Conservation (phyloP, 2,113 vertebrate species). For the Pachycephala philippinensis region DNA sequence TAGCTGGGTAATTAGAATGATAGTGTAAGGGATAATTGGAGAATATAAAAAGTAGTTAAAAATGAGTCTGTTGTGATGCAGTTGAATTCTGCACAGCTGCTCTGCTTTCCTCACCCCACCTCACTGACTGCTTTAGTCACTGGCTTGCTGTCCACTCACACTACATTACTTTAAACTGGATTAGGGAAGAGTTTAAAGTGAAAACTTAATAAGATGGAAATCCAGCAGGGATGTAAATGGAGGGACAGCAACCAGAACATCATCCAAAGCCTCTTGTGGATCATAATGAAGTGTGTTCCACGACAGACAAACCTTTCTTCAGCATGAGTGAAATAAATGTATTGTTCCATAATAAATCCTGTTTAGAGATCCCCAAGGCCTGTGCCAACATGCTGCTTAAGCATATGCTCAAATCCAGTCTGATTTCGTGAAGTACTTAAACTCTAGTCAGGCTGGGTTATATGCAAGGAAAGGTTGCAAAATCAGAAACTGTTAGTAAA, state of each 20-base stretch:
- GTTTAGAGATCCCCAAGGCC: conserved; percentile 2
- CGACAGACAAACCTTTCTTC: background rate
- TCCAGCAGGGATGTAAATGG: background rate
- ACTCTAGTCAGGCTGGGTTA: background rate
- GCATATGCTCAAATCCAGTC: background rate
- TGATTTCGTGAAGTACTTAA: background rate
- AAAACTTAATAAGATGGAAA: background rate
- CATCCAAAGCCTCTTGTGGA: background rate
- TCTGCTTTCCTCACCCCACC: background rate
- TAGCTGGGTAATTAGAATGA: conserved; percentile 31
- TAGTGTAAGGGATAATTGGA: conserved; percentile 11
- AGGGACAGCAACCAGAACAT: background rate
- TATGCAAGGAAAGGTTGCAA: background rate
- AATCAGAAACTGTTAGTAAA: background rate
- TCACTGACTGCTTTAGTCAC: background rate
- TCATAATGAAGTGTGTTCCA: background rate
- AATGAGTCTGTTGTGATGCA: background rate
- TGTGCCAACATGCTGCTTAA: background rate
- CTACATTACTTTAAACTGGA: background rate
- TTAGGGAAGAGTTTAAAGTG: background rate
- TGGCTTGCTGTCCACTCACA: background rate
- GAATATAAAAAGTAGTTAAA: background rate
- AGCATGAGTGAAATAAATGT: background rate
- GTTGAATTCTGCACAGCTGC: background rate
- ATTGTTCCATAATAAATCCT: background rate